phyloP scores from a whole-genome alignment of 2,888 invertebrate genomes.

The Pseudoips prasinana region DNA sequence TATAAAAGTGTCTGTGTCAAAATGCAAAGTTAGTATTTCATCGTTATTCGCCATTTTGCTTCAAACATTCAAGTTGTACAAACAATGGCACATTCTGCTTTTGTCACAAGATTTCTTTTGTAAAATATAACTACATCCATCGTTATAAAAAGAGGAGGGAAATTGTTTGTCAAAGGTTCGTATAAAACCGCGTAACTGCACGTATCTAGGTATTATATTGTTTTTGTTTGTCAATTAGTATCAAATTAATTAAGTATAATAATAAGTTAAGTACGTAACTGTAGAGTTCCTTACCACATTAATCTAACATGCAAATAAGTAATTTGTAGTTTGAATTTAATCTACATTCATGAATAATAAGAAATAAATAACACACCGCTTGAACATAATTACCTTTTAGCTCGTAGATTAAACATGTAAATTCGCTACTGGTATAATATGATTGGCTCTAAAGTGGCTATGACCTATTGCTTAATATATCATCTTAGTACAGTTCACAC shows the following conservation, averaged over 20 bases:
- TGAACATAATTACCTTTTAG: slow-evolving; percentile 33
- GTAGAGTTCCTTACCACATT: slow-evolving; percentile 29
- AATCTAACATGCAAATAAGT: slow-evolving; percentile 37
- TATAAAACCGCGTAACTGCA: too few species aligned
- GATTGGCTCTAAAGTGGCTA: slow-evolving; percentile 20
- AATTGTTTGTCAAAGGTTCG: too few species aligned
- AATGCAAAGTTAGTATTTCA: too few species aligned
- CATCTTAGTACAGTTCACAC: too few species aligned
- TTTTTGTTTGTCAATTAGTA: background rate
- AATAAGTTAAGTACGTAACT: slow-evolving; percentile 19
- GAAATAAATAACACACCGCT: slow-evolving; percentile 25
- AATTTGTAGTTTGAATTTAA: slow-evolving; percentile 39
- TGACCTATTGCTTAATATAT: slow-evolving; percentile 16
- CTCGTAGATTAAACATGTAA: slow-evolving; percentile 32
- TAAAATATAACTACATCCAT: background rate
- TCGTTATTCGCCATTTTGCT: too few species aligned
- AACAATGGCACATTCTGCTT: slow-evolving; percentile 11
- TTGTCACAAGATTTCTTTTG: slow-evolving; percentile 6
- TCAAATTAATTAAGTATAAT: slow-evolving; percentile 22
- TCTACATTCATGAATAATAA: slow-evolving; percentile 39
- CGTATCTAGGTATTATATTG: too few species aligned
- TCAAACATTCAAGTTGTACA: slow-evolving; percentile 13
- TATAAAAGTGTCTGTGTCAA: too few species aligned
- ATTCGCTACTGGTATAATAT: slow-evolving; percentile 25
- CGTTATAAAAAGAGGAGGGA: background rate